Evolutionary conservation across 1,140 invertebrate species (phyloP).

Genomic region (Bombus waltoni): DNA sequence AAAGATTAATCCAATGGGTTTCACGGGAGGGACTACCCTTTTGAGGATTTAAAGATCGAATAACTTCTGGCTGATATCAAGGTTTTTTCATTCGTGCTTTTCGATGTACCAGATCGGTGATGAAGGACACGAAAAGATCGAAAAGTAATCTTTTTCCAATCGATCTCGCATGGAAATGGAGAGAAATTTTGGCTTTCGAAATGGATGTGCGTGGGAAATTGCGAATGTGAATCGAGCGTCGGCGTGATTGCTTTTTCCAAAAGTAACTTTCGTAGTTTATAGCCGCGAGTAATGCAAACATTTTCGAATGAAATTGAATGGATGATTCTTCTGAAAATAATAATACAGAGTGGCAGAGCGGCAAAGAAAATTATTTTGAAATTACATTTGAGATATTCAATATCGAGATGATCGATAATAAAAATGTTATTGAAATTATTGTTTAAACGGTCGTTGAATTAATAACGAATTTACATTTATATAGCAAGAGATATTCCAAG

Average conservation of each 20-base stretch:
- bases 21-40: no score
- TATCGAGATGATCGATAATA: neutral
- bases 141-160: neutral
- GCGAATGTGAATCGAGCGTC: neutral
- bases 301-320: neutral
- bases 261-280: neutral
- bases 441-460: neutral
- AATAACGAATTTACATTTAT: neutral
- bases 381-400: neutral
- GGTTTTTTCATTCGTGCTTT: neutral
- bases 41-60: neutral
- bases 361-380: neutral
- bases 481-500: neutral
- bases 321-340: neutral
- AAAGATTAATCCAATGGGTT: constrained; percentile 7
- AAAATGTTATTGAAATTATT: neutral
- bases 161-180: neutral
- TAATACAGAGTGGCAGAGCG: neutral
- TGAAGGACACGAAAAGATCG: neutral
- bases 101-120: neutral
- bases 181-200: neutral
- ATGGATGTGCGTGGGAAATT: neutral
- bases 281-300: neutral
- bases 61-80: neutral
- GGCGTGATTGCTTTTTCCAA: neutral